Percentiles rank a stretch among this genome's conserved stretches.
These are phyloP conservation scores for Synanthedon formicaeformis DNA, from an alignment of 2,888 invertebrate genomes.

Conservation along the genomic window DNA sequence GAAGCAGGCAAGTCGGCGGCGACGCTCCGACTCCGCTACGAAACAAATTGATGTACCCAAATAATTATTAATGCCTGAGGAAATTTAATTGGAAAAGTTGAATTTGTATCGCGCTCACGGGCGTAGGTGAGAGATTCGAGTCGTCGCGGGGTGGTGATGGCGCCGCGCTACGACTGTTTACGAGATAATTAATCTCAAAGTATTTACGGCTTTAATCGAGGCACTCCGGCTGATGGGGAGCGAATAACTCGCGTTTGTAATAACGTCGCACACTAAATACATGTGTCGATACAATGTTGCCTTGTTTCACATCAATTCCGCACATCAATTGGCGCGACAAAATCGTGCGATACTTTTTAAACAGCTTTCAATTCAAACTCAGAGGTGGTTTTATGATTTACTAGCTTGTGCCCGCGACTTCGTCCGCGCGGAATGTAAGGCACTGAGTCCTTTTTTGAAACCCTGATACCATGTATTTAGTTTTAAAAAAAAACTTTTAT, in stretches of 20 bases:
- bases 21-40: conserved; percentile 33
- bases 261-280: conserved; percentile 38
- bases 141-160: conserved; percentile 43
- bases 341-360: too few relatives aligned
- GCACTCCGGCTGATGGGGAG: conserved; percentile 56
- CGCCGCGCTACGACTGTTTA: conserved; percentile 62
- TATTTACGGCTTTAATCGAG: conserved; percentile 72
- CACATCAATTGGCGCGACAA: too few relatives aligned
- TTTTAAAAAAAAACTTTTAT: too few relatives aligned
- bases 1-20: conserved; percentile 41
- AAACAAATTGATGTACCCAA: conserved; percentile 73
- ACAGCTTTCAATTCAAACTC: too few relatives aligned
- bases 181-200: conserved; percentile 72
- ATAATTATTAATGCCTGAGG: conserved; percentile 73
- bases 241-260: conserved; percentile 66
- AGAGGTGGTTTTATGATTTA: too few relatives aligned
- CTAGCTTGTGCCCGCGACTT: too few relatives aligned
- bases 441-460: too few relatives aligned
- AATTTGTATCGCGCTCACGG: conserved; percentile 68
- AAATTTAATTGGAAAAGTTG: conserved; percentile 74
- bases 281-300: conserved; percentile 18
- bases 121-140: conserved; percentile 68
- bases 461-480: too few relatives aligned
- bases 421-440: too few relatives aligned
- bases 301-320: neutral